Base-by-base conservation (phyloP, 2,113 vertebrate genomes). In the Phyllostomus discolor region DNA sequence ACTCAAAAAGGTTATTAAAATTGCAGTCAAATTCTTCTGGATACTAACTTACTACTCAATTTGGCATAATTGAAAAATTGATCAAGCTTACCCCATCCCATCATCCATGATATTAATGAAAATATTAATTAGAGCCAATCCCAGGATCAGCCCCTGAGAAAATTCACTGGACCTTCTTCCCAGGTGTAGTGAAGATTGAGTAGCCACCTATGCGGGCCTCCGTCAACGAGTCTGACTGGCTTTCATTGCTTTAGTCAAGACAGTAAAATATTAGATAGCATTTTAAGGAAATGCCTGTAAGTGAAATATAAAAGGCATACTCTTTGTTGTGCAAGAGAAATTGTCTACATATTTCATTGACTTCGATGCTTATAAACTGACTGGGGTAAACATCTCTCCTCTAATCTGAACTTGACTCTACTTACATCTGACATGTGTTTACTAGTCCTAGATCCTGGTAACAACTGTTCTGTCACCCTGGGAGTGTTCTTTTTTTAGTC, bases 91-190 rank as follows among this genome's bases (percentile, higher is more conserved):
- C 46, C 22, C 78, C 89, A 54, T 48, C 35, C 75, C 33, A 14
- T 90, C 79, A 93, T 83, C 93, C 64, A 67, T 48, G 50, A 67
- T 90, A 82, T 69, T 92, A 85, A 95, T 94, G 79, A 95, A 97
- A 95, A 81, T 88, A 96, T 75, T 83, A 90, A 93, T 91, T 83
- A 87, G 70, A 67, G 10, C 43, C 52, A 94, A 95, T 62, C 35
- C 43, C 31, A 91, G 48, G 41, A 85, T 57, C 59, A 92, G 35
- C 1, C 20, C 31, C 46, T 54, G 19, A 90, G 31, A 92, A 94
- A 76, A 88, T 31, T 15, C 22, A 75, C 35, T 48, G n/a, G 48
- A 16, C 3, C n/a, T 35, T 35, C 10, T 69, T 79, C 11, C 43
- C 26, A 70, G 5, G 1, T 31, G 41, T 41, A 67, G 83, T 81